Evolutionary conservation across 2,888 invertebrate species (phyloP).

Genomic region (Lycia hirtaria): DNA sequence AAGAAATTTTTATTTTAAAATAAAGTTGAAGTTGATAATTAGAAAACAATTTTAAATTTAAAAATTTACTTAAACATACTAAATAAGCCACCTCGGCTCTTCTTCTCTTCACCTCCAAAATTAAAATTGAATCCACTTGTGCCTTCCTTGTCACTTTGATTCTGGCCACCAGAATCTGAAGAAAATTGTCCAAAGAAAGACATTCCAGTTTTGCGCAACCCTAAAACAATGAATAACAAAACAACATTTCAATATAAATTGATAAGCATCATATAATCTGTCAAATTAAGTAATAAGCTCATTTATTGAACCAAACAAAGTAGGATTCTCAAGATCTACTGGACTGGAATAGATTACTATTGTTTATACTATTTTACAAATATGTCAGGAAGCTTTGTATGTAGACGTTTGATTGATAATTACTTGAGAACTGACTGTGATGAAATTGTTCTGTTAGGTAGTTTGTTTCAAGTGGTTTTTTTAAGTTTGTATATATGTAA

Average conservation of each 20-base stretch:
- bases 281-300: too few relatives aligned
- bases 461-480: too few relatives aligned
- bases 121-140: slow-evolving; percentile 67
- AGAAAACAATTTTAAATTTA: slow-evolving; percentile 8
- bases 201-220: slow-evolving; percentile 66
- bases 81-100: slow-evolving; percentile 68
- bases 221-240: slow-evolving; percentile 44
- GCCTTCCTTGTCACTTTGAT: slow-evolving; percentile 50
- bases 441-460: too few relatives aligned
- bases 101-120: slow-evolving; percentile 71
- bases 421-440: too few relatives aligned
- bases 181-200: slow-evolving; percentile 65
- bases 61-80: slow-evolving; percentile 69
- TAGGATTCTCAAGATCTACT: too few relatives aligned
- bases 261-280: too few relatives aligned
- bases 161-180: slow-evolving; percentile 48
- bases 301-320: too few relatives aligned
- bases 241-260: not conserved
- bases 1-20: slow-evolving; percentile 16
- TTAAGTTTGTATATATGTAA: too few relatives aligned
- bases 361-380: too few relatives aligned
- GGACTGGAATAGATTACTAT: too few relatives aligned
- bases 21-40: slow-evolving; percentile 13
- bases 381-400: too few relatives aligned
- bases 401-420: too few relatives aligned